These are phyloP conservation scores for Periophthalmus modestus DNA, from an alignment of 2,113 vertebrate genomes.

Conservation along the genomic window DNA sequence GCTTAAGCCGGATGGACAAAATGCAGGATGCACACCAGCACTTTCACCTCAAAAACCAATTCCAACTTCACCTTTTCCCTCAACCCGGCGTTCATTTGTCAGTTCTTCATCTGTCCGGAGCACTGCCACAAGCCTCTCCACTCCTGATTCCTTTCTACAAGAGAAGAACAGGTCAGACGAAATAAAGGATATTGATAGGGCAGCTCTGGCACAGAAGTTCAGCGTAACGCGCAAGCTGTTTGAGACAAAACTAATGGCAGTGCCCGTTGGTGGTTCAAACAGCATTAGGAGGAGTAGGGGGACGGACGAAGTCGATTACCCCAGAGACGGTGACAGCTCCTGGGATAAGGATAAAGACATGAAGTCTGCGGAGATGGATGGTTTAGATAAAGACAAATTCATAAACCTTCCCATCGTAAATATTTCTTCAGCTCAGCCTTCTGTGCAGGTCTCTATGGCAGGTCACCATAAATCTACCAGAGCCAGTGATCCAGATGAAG, in stretches of 20 bases:
- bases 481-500: slow-evolving; percentile 7
- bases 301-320: slow-evolving; percentile 25
- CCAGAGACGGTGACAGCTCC: slow-evolving; percentile 17
- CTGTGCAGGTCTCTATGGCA: slow-evolving; percentile 19
- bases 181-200: slow-evolving; percentile 81
- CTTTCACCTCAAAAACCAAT: slow-evolving; percentile 26
- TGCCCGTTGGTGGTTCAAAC: slow-evolving; percentile 50
- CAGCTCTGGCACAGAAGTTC: slow-evolving; percentile 87
- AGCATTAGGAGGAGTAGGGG: slow-evolving; percentile 36
- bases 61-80: slow-evolving; percentile 43
- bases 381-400: slow-evolving; percentile 60
- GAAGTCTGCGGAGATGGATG: slow-evolving; percentile 73
- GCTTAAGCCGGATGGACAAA: slow-evolving; percentile 61
- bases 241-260: slow-evolving; percentile 69
- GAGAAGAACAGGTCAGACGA: slow-evolving; percentile 79
- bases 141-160: slow-evolving; percentile 55
- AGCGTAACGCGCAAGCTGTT: slow-evolving; percentile 86
- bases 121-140: slow-evolving; percentile 64
- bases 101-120: slow-evolving; percentile 70
- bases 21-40: slow-evolving; percentile 23
- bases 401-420: slow-evolving; percentile 40
- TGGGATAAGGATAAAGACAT: slow-evolving; percentile 33
- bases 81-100: slow-evolving; percentile 20
- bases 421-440: slow-evolving; percentile 31
- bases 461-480: slow-evolving; percentile 21